phyloP scores from a whole-genome alignment of 2,113 vertebrate species.

The Nothoprocta pentlandii region DNA sequence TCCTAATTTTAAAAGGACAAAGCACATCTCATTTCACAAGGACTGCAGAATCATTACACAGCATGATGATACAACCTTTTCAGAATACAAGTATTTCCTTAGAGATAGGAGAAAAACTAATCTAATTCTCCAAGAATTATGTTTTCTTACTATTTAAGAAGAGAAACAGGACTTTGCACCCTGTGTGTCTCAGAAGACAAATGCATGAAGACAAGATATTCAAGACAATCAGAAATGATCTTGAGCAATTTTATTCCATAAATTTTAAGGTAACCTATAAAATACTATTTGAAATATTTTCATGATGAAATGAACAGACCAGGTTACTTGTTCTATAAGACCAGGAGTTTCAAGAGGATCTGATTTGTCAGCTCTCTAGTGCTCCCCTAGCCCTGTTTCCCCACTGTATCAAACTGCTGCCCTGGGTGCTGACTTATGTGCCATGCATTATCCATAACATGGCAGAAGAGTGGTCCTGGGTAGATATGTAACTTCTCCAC shows the following conservation, averaged over 20 bases:
- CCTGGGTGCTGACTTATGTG: neutral
- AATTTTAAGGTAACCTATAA: neutral
- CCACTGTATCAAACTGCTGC: neutral
- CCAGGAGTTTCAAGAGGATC: neutral
- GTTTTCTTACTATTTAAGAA: neutral
- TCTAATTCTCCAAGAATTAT: neutral
- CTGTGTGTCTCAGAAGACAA: neutral
- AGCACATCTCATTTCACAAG: constrained; percentile 27
- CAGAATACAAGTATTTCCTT: neutral
- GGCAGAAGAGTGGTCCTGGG: neutral
- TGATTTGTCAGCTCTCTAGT: neutral
- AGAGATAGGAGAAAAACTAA: neutral
- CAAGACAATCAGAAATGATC: neutral
- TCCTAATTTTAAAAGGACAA: constrained; percentile 53
- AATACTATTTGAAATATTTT: neutral
- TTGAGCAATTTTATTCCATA: neutral
- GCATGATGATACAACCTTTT: neutral
- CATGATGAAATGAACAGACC: neutral
- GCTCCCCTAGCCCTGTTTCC: neutral
- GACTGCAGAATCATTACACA: neutral
- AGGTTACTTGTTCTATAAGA: neutral
- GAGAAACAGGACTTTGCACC: neutral
- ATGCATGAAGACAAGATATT: neutral
- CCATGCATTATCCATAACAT: neutral
- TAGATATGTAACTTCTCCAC: neutral